Percentiles rank a stretch among this genome's conserved stretches.
These are phyloP conservation scores for Astur gentilis DNA, from an alignment of 2,113 vertebrate genomes.

Conservation along the genomic window DNA sequence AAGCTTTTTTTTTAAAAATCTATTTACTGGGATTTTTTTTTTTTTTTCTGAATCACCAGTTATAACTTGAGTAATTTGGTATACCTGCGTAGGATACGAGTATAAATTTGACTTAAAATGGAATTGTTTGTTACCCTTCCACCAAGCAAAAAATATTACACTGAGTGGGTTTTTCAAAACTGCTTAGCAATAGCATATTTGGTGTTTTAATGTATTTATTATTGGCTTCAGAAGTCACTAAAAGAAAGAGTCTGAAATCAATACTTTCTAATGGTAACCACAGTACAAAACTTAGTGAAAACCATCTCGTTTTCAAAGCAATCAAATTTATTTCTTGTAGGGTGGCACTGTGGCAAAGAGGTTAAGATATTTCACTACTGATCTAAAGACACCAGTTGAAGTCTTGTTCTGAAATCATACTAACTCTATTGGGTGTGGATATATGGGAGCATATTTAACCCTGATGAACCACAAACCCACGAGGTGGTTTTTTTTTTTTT, in stretches of 20 bases:
- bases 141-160: not conserved
- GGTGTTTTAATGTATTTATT: not conserved
- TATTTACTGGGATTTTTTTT: not conserved
- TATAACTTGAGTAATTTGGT: not conserved
- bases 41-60: not conserved
- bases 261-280: not conserved
- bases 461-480: not conserved
- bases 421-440: not conserved
- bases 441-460: not conserved
- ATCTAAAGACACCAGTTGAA: not conserved
- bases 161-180: not conserved
- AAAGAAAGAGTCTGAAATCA: not conserved
- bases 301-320: not conserved
- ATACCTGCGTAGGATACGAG: not conserved
- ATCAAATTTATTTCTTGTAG: not conserved
- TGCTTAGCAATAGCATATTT: not conserved
- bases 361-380: not conserved
- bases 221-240: not conserved
- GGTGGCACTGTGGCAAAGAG: not conserved
- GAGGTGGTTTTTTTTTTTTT: not conserved
- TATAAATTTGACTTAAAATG: not conserved
- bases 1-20: not conserved
- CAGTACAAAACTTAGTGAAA: not conserved
- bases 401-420: not conserved
- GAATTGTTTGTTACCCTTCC: not conserved